Evolutionary conservation across 2,888 invertebrate genomes (phyloP).

Genomic region (Lasioglossum malachurum): DNA sequence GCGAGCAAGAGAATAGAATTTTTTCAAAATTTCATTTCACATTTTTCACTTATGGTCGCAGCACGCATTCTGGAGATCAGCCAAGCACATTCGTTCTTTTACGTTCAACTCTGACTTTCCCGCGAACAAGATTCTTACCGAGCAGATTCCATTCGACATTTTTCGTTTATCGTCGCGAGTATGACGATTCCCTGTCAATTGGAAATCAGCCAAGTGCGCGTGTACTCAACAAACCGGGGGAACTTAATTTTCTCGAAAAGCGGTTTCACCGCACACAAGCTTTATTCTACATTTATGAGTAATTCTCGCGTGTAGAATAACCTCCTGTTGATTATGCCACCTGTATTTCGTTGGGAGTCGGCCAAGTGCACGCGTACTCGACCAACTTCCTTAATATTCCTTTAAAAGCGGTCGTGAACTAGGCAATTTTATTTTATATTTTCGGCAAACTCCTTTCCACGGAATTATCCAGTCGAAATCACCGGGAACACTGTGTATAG

Average conservation of each 20-base stretch:
- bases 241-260: neutral
- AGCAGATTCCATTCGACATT: neutral
- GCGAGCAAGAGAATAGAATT: neutral
- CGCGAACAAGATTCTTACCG: neutral
- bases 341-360: neutral
- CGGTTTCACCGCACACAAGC: neutral
- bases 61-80: neutral
- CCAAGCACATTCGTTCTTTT: neutral
- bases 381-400: neutral
- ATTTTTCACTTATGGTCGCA: neutral
- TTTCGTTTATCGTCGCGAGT: neutral
- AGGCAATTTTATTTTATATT: neutral
- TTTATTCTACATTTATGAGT: slow-evolving; percentile 4
- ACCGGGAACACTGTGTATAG: neutral
- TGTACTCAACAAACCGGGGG: neutral
- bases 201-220: neutral
- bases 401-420: neutral
- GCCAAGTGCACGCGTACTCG: neutral
- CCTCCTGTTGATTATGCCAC: slow-evolving; percentile 7
- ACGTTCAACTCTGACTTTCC: neutral
- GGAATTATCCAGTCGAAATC: neutral
- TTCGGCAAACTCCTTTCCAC: neutral
- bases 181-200: neutral
- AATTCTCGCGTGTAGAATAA: slow-evolving; percentile 1
- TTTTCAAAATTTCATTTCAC: neutral